Conservation (phyloP, 2,113 vertebrate genomes). For the Cyprichromis sp. region DNA sequence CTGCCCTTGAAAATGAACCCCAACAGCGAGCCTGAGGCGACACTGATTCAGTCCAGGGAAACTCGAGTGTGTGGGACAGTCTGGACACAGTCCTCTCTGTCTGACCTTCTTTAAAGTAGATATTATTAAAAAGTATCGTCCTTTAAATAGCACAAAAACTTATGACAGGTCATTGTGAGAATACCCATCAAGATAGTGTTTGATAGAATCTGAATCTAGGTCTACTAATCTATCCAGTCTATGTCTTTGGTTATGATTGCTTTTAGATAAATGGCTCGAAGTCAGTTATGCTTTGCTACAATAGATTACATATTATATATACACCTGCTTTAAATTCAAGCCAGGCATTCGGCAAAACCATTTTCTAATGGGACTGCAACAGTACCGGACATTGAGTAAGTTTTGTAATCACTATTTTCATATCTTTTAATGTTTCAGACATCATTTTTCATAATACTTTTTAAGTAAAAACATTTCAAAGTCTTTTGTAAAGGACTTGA, state of each 20-base stretch:
- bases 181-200: background rate
- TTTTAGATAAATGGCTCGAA: rapidly evolving
- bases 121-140: background rate
- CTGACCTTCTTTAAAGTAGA: background rate
- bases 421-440: background rate
- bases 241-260: background rate
- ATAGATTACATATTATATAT: background rate
- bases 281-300: background rate
- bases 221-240: background rate
- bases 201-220: background rate
- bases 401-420: background rate
- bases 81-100: background rate
- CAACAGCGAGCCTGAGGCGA: background rate
- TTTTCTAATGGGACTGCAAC: background rate
- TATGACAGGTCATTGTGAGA: background rate
- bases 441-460: background rate
- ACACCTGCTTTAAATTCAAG: background rate
- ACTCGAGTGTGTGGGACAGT: background rate
- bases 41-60: background rate
- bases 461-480: background rate
- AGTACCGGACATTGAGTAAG: rapidly evolving
- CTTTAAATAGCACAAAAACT: background rate
- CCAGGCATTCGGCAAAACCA: background rate
- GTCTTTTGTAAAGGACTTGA: background rate
- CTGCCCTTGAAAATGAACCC: background rate